phyloP scores from a whole-genome alignment of 2,797 vertebrate genomes.

The Crenichthys baileyi region DNA sequence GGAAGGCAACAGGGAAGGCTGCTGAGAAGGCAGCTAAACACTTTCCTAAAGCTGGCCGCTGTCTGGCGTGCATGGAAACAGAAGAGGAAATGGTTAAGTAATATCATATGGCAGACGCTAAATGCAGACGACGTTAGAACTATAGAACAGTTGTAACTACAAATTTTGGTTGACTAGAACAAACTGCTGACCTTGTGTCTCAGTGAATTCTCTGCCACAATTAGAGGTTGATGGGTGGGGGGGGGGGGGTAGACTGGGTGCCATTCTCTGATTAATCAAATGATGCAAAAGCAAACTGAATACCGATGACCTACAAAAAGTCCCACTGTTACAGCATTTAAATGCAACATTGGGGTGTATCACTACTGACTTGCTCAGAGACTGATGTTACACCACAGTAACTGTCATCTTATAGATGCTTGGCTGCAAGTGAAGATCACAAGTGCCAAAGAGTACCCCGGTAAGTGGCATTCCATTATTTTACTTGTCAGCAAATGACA shows the following conservation, averaged over 20 bases:
- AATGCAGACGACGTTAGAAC: background rate
- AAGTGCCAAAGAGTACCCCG: background rate
- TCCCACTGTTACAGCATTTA: background rate
- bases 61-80: conserved; percentile 73
- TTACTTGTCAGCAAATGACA: background rate
- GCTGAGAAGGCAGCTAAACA: conserved; percentile 93
- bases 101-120: background rate
- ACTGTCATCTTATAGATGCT: background rate
- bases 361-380: background rate
- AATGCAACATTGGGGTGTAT: background rate
- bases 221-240: background rate
- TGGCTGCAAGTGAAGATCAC: background rate
- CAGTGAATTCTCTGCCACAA: background rate
- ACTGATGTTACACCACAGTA: background rate
- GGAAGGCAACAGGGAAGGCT: conserved; percentile 93
- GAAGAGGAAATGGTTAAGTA: background rate
- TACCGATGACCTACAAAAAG: background rate
- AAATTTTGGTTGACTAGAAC: background rate
- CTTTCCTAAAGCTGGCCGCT: conserved; percentile 91
- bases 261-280: background rate
- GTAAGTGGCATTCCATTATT: background rate
- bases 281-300: background rate
- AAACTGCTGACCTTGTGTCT: background rate
- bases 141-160: background rate
- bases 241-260: background rate